These are phyloP conservation scores for Deroplatys truncata DNA, from an alignment of 2,888 invertebrate genomes.

Conservation along the genomic window DNA sequence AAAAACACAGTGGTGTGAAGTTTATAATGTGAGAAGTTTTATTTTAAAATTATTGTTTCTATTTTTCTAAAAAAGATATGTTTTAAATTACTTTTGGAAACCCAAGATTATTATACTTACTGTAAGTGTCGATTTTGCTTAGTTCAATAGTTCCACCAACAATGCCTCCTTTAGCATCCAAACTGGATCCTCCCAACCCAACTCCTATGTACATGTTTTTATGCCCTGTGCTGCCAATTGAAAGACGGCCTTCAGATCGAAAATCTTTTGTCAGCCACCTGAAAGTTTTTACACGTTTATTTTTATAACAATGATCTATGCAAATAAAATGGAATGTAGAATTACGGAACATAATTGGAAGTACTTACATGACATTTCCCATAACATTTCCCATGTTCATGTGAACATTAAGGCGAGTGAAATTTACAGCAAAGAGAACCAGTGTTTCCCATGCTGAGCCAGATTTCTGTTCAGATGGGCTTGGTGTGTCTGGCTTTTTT, in stretches of 20 bases:
- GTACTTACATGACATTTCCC: constrained; percentile 85
- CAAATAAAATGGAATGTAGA: background rate
- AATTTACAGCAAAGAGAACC: constrained; percentile 93
- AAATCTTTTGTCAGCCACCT: constrained; percentile 92
- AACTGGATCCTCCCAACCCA: constrained; percentile 81
- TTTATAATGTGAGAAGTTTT: too few species aligned
- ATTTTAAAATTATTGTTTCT: too few species aligned
- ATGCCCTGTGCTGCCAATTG: constrained; percentile 90
- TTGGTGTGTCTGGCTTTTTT: constrained; percentile 50
- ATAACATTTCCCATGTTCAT: constrained; percentile 99
- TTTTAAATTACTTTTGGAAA: too few species aligned
- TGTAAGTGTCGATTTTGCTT: constrained; percentile 79
- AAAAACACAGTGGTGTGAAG: too few species aligned
- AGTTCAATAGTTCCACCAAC: constrained; percentile 94
- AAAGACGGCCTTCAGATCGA: constrained; percentile 84
- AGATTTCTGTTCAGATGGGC: constrained; percentile 58
- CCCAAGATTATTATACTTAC: constrained; percentile 46
- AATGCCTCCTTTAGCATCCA: constrained; percentile 96
- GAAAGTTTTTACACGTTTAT: constrained; percentile 21
- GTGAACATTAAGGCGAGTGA: constrained; percentile 91
- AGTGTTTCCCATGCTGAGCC: constrained; percentile 91
- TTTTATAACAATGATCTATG: background rate
- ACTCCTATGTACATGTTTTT: constrained; percentile 89
- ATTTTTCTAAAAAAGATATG: too few species aligned
- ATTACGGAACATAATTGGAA: background rate